These are phyloP conservation scores for Leptinotarsa texana DNA, from an alignment of 1,140 invertebrate species.

Conservation along the genomic window DNA sequence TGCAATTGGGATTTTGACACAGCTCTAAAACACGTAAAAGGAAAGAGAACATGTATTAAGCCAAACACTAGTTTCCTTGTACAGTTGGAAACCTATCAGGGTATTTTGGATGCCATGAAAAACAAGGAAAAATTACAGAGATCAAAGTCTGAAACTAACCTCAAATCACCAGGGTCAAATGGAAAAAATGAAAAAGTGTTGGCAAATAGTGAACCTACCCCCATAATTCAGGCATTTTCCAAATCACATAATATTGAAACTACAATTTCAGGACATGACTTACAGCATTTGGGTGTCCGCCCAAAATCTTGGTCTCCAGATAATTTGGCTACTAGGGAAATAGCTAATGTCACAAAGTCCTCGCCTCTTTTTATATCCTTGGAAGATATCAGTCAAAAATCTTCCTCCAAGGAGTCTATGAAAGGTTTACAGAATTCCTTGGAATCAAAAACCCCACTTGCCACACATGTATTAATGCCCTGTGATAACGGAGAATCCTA, in stretches of 20 bases:
- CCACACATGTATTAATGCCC: slow-evolving; percentile 78
- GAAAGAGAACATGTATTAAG: slow-evolving; percentile 89
- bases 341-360: slow-evolving; percentile 60
- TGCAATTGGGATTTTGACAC: slow-evolving; percentile 91
- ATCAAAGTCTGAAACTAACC: slow-evolving; percentile 90
- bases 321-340: slow-evolving; percentile 49
- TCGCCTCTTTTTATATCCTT: slow-evolving; percentile 63
- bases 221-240: slow-evolving; percentile 61
- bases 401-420: slow-evolving; percentile 42
- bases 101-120: slow-evolving; percentile 94
- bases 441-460: slow-evolving; percentile 50
- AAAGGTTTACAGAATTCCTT: slow-evolving; percentile 21
- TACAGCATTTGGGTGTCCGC: slow-evolving; percentile 54
- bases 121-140: slow-evolving; percentile 89
- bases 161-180: slow-evolving; percentile 70
- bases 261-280: slow-evolving; percentile 46
- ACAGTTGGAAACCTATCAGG: slow-evolving; percentile 95
- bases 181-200: slow-evolving; percentile 55
- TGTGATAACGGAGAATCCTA: slow-evolving; percentile 83
- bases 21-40: slow-evolving; percentile 87
- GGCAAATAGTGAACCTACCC: slow-evolving; percentile 62
- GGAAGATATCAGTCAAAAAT: slow-evolving; percentile 64
- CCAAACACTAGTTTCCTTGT: slow-evolving; percentile 93
- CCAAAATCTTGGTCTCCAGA: slow-evolving; percentile 85
- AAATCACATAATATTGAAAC: slow-evolving; percentile 55